Percentiles rank a stretch among this genome's conserved stretches.
Conservation (phyloP, 2,888 invertebrate species). For the Spisula solida region DNA sequence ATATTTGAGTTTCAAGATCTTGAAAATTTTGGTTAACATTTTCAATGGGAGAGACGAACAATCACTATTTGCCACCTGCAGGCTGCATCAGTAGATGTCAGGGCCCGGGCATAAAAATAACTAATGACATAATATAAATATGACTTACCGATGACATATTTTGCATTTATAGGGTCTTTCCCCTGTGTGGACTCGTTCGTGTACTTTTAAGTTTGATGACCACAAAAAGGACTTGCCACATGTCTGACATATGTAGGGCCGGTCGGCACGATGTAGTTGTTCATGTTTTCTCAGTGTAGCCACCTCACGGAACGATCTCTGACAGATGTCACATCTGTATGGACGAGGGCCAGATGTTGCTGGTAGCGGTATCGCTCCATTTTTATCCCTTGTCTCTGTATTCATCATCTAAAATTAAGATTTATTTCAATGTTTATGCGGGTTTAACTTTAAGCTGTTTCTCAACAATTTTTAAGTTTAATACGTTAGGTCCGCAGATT, state of each 20-base stretch:
- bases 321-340: constrained; percentile 83
- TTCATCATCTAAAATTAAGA: constrained; percentile 72
- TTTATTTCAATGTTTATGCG: too few relatives aligned
- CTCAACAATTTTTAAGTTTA: too few relatives aligned
- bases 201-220: constrained; percentile 85
- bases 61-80: too few relatives aligned
- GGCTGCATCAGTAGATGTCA: too few relatives aligned
- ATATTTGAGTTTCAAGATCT: too few relatives aligned
- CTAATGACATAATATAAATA: too few relatives aligned
- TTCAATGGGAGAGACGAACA: too few relatives aligned
- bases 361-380: constrained; percentile 72
- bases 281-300: constrained; percentile 84
- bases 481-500: too few relatives aligned
- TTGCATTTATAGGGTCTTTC: constrained; percentile 83
- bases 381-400: constrained; percentile 75
- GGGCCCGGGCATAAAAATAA: too few relatives aligned
- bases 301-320: constrained; percentile 82
- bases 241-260: constrained; percentile 83
- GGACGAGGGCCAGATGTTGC: constrained; percentile 80
- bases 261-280: constrained; percentile 83
- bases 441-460: too few relatives aligned
- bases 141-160: constrained; percentile 81
- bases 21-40: too few relatives aligned
- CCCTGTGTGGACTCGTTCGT: constrained; percentile 83
- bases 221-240: constrained; percentile 84